These are phyloP conservation scores for Alauda arvensis DNA, from an alignment of 2,797 vertebrate species.

Conservation along the genomic window DNA sequence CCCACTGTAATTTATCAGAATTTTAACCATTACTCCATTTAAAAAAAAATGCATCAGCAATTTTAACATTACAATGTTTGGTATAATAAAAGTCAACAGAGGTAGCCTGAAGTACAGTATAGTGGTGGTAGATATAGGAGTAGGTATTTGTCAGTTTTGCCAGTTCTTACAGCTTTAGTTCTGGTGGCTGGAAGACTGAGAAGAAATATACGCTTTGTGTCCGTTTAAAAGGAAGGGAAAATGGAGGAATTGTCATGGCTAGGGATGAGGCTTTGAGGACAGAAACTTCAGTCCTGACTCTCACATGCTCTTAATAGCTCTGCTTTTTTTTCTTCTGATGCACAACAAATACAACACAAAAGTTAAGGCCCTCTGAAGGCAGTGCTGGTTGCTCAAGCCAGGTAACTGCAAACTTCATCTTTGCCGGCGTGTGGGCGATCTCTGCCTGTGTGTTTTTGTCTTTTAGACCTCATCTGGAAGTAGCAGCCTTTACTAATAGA, in stretches of 20 bases:
- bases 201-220: background rate
- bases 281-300: background rate
- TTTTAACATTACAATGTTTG: conserved; percentile 42
- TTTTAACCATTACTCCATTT: conserved; percentile 35
- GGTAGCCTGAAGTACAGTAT: conserved; percentile 32
- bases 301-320: background rate
- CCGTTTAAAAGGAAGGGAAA: background rate
- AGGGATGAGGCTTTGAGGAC: background rate
- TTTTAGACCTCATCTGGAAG: background rate
- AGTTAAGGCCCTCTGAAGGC: background rate
- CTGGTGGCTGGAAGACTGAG: background rate
- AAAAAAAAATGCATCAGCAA: conserved; percentile 4
- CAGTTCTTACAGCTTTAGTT: background rate
- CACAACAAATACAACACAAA: background rate
- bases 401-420: background rate
- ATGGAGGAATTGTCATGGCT: background rate
- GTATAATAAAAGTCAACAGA: conserved; percentile 24
- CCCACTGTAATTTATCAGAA: conserved; percentile 58
- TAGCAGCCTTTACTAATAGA: background rate
- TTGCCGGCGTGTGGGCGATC: fast-evolving
- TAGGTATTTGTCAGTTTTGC: background rate
- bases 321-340: background rate
- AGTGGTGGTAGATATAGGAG: background rate
- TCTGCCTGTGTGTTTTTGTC: background rate
- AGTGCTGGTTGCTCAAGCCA: background rate